Conservation (phyloP, 2,797 vertebrate genomes). For the Denticeps clupeoides region DNA sequence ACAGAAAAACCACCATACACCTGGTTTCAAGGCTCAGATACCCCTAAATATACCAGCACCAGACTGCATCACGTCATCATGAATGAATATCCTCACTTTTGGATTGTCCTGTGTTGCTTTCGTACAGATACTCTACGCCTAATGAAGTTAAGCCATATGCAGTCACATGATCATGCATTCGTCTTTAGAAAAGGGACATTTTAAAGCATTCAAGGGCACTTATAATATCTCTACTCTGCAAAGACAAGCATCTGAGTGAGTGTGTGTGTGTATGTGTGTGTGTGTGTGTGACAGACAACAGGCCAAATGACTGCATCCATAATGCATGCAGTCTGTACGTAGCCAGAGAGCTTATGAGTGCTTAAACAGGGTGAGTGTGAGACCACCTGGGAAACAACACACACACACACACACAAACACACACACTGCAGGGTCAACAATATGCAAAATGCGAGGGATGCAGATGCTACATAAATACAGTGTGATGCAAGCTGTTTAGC, state of each 20-base stretch:
- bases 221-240: slow-evolving; percentile 7
- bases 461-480: too few relatives aligned
- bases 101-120: too few relatives aligned
- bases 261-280: not conserved
- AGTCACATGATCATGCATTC: not conserved
- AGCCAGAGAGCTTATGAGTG: slow-evolving; percentile 27
- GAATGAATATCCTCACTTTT: too few relatives aligned
- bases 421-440: too few relatives aligned
- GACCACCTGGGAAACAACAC: not conserved
- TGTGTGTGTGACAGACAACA: not conserved
- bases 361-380: too few relatives aligned
- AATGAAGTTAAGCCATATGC: not conserved
- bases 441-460: too few relatives aligned
- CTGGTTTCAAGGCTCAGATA: slow-evolving; percentile 2
- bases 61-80: not conserved
- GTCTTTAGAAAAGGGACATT: slow-evolving; percentile 1
- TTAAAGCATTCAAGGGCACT: not conserved
- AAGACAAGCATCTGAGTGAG: slow-evolving; percentile 14
- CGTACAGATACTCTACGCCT: too few relatives aligned
- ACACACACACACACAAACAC: not conserved
- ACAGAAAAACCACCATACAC: slow-evolving; percentile 20
- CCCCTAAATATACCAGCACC: slow-evolving; percentile 1
- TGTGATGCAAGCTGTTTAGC: too few relatives aligned
- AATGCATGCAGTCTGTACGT: slow-evolving; percentile 37
- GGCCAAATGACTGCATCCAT: slow-evolving; percentile 25